Evolutionary conservation across 2,797 vertebrate genomes (phyloP).

Genomic region (Adrianichthys oophorus): DNA sequence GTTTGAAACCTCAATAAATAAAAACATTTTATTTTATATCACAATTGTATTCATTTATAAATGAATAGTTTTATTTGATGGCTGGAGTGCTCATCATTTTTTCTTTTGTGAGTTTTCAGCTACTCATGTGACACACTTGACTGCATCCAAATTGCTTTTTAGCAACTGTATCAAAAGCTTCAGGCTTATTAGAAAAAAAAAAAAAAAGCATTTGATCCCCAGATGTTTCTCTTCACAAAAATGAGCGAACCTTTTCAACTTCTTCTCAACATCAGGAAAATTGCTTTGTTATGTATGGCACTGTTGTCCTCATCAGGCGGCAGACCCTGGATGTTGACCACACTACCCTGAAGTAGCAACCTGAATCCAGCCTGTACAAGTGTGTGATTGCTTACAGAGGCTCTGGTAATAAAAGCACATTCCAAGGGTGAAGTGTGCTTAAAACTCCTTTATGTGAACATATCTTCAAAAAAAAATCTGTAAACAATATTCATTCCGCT

Average conservation of each 20-base stretch:
- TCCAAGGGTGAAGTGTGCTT: slow-evolving; percentile 8
- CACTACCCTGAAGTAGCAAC: slow-evolving; percentile 38
- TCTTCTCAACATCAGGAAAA: slow-evolving; percentile 51
- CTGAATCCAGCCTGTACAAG: slow-evolving; percentile 18
- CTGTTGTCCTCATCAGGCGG: slow-evolving; percentile 34
- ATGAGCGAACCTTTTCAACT: slow-evolving; percentile 55
- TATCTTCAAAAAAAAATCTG: slow-evolving; percentile 16
- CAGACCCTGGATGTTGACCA: slow-evolving; percentile 25
- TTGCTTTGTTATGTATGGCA: slow-evolving; percentile 50
- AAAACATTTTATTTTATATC: too few species aligned
- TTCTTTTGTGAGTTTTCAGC: slow-evolving; percentile 21
- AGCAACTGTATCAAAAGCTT: slow-evolving; percentile 50
- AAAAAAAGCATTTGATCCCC: slow-evolving; percentile 60
- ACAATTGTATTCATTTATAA: too few species aligned
- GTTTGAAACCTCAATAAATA: too few species aligned
- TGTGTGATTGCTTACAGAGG: slow-evolving; percentile 60
- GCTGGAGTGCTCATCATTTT: background rate
- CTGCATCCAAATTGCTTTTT: slow-evolving; percentile 43
- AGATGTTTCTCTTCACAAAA: slow-evolving; percentile 50
- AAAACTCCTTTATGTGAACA: slow-evolving; percentile 4
- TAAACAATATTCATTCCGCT: background rate
- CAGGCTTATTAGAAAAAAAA: slow-evolving; percentile 22
- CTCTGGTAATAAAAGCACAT: slow-evolving; percentile 18
- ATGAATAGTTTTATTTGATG: too few species aligned
- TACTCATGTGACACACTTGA: slow-evolving; percentile 33